phyloP scores from a whole-genome alignment of 2,113 vertebrate species.

The Ginglymostoma cirratum region DNA sequence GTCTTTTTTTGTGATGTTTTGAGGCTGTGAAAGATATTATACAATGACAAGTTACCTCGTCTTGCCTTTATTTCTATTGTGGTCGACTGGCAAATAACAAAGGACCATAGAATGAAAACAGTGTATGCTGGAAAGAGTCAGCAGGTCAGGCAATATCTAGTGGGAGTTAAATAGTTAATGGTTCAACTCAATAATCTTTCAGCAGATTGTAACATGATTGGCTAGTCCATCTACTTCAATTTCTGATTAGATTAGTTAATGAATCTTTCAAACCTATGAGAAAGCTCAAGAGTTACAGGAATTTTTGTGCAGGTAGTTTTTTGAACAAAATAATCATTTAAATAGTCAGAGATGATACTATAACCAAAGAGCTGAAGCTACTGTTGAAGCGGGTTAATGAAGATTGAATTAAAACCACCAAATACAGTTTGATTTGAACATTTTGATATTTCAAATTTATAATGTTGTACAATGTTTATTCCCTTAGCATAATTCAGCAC shows the following conservation, averaged over 20 bases:
- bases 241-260: neutral
- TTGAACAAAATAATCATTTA: neutral
- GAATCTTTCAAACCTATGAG: neutral
- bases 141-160: neutral
- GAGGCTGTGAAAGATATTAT: neutral
- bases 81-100: neutral
- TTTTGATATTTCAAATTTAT: neutral
- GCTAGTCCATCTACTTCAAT: neutral
- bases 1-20: neutral
- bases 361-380: neutral
- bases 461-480: neutral
- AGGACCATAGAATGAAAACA: neutral
- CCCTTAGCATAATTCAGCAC: neutral
- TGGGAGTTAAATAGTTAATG: neutral
- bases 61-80: conserved; percentile 10
- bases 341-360: neutral
- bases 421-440: neutral
- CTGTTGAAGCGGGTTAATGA: neutral
- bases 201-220: neutral
- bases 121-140: neutral
- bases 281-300: neutral
- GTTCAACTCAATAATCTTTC: neutral
- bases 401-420: neutral
- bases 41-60: neutral
- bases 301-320: neutral